phyloP scores from a whole-genome alignment of 2,113 vertebrate species.

The Vulpes vulpes region DNA sequence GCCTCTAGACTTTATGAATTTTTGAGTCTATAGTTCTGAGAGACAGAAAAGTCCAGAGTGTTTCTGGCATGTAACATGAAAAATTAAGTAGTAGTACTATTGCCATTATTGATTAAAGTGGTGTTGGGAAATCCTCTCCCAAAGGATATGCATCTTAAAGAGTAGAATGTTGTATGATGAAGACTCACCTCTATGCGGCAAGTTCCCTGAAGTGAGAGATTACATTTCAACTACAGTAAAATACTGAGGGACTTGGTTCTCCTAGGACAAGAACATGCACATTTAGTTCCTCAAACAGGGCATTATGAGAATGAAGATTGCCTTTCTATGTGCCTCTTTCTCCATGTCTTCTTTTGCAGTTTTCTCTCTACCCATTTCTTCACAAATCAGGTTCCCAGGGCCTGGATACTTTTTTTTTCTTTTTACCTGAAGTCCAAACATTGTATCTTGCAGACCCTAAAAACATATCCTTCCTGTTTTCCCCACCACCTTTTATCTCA shows the following conservation, averaged over 20 bases:
- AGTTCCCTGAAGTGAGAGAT: background rate
- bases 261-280: background rate
- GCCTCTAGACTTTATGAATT: background rate
- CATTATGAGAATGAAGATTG: background rate
- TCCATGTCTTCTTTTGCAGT: background rate
- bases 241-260: background rate
- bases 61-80: background rate
- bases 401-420: background rate
- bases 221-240: background rate
- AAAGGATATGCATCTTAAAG: background rate
- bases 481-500: background rate
- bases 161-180: background rate
- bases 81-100: background rate
- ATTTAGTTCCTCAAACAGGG: background rate
- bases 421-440: background rate
- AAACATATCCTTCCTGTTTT: background rate
- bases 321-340: accelerated
- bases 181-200: background rate
- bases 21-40: background rate
- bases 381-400: background rate
- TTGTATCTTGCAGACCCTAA: background rate
- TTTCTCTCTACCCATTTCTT: background rate
- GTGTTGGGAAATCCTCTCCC: background rate
- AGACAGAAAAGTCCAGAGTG: background rate
- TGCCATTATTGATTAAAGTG: background rate